These are phyloP conservation scores for Synergus gifuensis DNA, from an alignment of 2,888 invertebrate species.

Conservation along the genomic window DNA sequence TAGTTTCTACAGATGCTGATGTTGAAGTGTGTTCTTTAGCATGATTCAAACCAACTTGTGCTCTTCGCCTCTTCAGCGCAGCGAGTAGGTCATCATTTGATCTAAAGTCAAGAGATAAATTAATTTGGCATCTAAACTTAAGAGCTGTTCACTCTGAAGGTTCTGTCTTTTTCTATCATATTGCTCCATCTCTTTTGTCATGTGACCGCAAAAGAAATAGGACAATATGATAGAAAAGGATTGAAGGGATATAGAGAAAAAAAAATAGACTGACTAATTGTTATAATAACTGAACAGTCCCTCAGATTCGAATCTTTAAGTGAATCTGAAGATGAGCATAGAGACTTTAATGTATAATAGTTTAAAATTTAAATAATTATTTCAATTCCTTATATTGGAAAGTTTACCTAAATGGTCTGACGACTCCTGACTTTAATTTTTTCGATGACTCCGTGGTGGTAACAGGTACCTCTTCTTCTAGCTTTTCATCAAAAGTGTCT, in stretches of 20 bases:
- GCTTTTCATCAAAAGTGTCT: constrained; percentile 80
- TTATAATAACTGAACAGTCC: too few species aligned
- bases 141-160: too few species aligned
- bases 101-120: constrained; percentile 67
- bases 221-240: too few species aligned
- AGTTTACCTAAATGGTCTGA: constrained; percentile 83
- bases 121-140: too few species aligned
- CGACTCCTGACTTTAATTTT: constrained; percentile 82
- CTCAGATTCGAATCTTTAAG: too few species aligned
- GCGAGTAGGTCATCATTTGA: constrained; percentile 88
- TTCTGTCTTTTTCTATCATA: too few species aligned
- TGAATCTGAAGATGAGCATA: too few species aligned
- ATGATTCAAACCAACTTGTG: constrained; percentile 82
- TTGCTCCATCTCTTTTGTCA: too few species aligned
- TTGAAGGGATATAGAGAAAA: too few species aligned
- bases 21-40: constrained; percentile 61
- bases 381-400: not conserved
- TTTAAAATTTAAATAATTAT: not conserved
- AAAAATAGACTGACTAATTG: too few species aligned
- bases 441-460: constrained; percentile 86
- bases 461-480: constrained; percentile 79
- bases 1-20: constrained; percentile 61
- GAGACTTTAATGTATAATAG: not conserved
- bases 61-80: constrained; percentile 85
- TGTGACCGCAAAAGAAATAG: too few species aligned